Percentiles rank a stretch among this genome's conserved stretches.
phyloP scores from a whole-genome alignment of 2,888 invertebrate species.

The Tridacna gigas region DNA sequence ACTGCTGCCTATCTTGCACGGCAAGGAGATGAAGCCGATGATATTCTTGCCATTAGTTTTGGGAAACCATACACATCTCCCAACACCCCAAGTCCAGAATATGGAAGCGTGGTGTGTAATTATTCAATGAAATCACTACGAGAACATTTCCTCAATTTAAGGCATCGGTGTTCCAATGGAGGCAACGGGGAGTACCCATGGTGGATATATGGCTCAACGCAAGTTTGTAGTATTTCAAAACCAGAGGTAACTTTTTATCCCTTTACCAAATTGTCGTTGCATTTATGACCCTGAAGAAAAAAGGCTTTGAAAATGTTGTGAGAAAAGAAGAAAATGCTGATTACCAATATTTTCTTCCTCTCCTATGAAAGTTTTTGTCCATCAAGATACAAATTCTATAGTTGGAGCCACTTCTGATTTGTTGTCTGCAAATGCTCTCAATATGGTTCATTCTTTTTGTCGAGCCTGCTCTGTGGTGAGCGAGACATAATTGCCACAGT shows the following conservation, averaged over 20 bases:
- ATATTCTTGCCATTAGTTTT: conserved; percentile 56
- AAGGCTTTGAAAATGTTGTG: too few relatives aligned
- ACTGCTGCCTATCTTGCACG: conserved; percentile 56
- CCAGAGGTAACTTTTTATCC: conserved; percentile 27
- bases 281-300: too few relatives aligned
- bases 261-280: too few relatives aligned
- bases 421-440: too few relatives aligned
- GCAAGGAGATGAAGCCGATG: conserved; percentile 20
- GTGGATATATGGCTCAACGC: conserved; percentile 57
- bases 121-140: conserved; percentile 46
- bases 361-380: too few relatives aligned
- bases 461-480: too few relatives aligned
- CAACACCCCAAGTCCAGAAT: conserved; percentile 23
- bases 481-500: too few relatives aligned
- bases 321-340: too few relatives aligned
- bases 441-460: too few relatives aligned
- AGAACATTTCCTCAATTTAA: conserved; percentile 36
- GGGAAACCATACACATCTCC: conserved; percentile 26
- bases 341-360: too few relatives aligned
- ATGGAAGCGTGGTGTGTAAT: conserved; percentile 62
- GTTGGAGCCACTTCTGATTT: too few relatives aligned
- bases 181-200: conserved; percentile 51
- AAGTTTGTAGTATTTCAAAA: conserved; percentile 26
- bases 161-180: conserved; percentile 53
- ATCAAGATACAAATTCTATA: too few relatives aligned